Evolutionary conservation across 1,140 invertebrate genomes (phyloP).

Genomic region (Venturia canescens): DNA sequence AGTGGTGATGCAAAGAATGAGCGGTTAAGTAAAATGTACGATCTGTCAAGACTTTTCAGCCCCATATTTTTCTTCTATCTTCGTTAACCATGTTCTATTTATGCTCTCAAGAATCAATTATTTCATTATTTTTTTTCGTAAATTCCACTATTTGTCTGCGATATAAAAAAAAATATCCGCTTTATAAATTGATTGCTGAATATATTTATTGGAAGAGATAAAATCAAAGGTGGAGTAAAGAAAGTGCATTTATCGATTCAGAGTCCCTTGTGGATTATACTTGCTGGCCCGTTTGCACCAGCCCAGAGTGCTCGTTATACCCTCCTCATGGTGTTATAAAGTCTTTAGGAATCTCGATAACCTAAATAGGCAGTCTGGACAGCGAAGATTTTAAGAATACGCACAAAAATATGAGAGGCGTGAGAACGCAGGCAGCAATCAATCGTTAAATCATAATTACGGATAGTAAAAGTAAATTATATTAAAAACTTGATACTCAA

Average conservation of each 20-base stretch:
- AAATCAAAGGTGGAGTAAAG: slow-evolving; percentile 20
- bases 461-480: slow-evolving; percentile 74
- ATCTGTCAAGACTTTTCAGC: not conserved
- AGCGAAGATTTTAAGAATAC: slow-evolving; percentile 76
- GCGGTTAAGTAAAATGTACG: slow-evolving; percentile 60
- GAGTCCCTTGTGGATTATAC: not conserved
- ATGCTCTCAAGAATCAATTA: not conserved
- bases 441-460: slow-evolving; percentile 77
- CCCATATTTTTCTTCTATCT: not conserved
- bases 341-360: slow-evolving; percentile 48
- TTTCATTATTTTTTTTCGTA: not conserved
- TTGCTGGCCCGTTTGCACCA: not conserved
- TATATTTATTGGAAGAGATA: slow-evolving; percentile 53
- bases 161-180: not conserved
- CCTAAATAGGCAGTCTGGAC: slow-evolving; percentile 61
- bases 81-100: not conserved
- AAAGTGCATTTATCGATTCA: slow-evolving; percentile 70
- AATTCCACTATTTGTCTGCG: not conserved
- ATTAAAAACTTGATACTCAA: slow-evolving; percentile 74
- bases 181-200: too few relatives aligned
- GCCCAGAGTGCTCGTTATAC: not conserved
- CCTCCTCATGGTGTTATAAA: slow-evolving; percentile 64
- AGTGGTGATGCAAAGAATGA: slow-evolving; percentile 10
- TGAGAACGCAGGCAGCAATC: slow-evolving; percentile 34
- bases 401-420: slow-evolving; percentile 43